Conservation (phyloP, 2,113 vertebrate species). For the Chascanopsetta lugubris region DNA sequence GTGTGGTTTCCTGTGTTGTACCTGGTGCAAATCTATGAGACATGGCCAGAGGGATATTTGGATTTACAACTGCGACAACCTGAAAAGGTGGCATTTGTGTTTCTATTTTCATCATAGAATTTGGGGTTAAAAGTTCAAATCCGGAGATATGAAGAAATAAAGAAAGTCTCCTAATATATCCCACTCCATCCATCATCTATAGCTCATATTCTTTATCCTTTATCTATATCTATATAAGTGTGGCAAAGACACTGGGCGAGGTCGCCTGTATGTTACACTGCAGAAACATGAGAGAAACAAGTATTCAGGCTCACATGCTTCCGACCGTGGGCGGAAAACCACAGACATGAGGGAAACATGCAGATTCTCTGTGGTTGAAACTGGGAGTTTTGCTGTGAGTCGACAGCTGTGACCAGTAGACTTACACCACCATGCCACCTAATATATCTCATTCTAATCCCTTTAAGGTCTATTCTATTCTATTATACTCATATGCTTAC, state of each 20-base stretch:
- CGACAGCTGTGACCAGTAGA: not conserved
- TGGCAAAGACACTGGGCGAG: too few relatives aligned
- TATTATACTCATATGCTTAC: too few relatives aligned
- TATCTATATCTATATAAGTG: too few relatives aligned
- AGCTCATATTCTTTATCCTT: too few relatives aligned
- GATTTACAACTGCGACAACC: not conserved
- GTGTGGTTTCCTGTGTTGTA: constrained; percentile 95
- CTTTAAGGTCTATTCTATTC: too few relatives aligned
- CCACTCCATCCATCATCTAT: too few relatives aligned
- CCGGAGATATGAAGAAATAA: too few relatives aligned
- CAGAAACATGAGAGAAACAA: not conserved
- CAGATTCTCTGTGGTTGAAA: not conserved
- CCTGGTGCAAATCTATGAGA: constrained; percentile 92
- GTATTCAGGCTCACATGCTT: not conserved
- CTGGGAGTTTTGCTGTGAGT: not conserved
- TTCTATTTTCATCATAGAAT: too few relatives aligned
- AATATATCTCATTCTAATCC: not conserved
- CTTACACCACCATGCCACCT: not conserved
- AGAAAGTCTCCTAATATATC: too few relatives aligned
- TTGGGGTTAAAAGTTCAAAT: too few relatives aligned
- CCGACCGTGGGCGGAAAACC: not conserved
- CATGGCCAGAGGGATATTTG: not conserved
- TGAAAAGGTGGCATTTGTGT: too few relatives aligned
- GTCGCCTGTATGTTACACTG: not conserved
- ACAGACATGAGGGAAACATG: not conserved